These are phyloP conservation scores for Melanogrammus aeglefinus DNA, from an alignment of 2,797 vertebrate species.

Conservation along the genomic window DNA sequence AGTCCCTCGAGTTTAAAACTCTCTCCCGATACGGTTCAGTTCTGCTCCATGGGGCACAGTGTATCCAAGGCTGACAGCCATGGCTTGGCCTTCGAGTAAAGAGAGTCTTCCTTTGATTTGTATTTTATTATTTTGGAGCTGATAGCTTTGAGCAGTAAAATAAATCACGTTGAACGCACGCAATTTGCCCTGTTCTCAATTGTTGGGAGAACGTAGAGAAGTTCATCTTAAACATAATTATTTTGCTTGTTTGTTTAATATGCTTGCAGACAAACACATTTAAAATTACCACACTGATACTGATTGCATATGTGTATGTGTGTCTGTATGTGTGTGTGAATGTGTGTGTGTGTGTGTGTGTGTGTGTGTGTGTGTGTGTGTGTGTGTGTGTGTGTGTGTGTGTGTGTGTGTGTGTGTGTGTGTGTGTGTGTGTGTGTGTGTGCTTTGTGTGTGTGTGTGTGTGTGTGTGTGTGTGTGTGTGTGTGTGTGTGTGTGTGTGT, in stretches of 20 bases:
- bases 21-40: conserved; percentile 10
- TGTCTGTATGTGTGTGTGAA: no score
- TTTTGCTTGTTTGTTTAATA: no score
- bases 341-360: no score
- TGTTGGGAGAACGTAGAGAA: background rate
- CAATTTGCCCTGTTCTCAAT: background rate
- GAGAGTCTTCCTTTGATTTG: conserved; percentile 23
- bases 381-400: no score
- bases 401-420: no score
- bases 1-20: background rate
- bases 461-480: background rate
- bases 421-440: no score
- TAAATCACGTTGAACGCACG: background rate
- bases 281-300: background rate
- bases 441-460: background rate
- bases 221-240: no score
- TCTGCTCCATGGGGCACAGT: conserved; percentile 12
- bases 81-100: conserved; percentile 27
- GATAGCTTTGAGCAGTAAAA: conserved; percentile 16
- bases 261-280: no score
- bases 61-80: conserved; percentile 26
- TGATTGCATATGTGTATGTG: background rate
- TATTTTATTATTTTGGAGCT: conserved; percentile 27
- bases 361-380: no score
- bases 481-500: no score